These are phyloP conservation scores for Spea multiplicata DNA, from an alignment of 2,113 vertebrate genomes.

Conservation along the genomic window DNA sequence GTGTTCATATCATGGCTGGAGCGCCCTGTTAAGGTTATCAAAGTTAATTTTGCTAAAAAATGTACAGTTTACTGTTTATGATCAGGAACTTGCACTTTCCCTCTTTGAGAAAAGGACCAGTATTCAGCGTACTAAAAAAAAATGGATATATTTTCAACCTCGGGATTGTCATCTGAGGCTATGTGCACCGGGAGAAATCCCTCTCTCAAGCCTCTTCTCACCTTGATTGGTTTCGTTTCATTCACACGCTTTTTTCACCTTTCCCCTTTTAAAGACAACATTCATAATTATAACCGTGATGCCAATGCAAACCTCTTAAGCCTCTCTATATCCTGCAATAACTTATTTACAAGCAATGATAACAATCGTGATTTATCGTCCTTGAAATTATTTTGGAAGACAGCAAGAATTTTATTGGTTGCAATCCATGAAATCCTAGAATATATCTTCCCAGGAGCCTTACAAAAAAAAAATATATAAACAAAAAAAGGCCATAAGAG, in stretches of 20 bases:
- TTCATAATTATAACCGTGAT: constrained; percentile 24
- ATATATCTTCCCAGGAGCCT: constrained; percentile 2
- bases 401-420: constrained; percentile 15
- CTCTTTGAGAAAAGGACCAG: too few species aligned
- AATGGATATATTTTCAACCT: too few species aligned
- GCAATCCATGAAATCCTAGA: background rate
- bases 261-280: constrained; percentile 16
- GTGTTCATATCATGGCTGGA: too few species aligned
- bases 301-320: constrained; percentile 13
- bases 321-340: constrained; percentile 26
- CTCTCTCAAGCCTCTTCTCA: background rate
- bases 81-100: too few species aligned
- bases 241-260: constrained; percentile 12
- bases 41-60: too few species aligned
- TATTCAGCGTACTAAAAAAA: too few species aligned
- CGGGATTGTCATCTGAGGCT: too few species aligned
- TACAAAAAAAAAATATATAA: background rate
- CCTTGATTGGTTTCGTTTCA: constrained; percentile 1
- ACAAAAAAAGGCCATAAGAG: too few species aligned
- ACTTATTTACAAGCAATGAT: constrained; percentile 31
- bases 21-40: too few species aligned
- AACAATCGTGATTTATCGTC: constrained; percentile 30
- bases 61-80: too few species aligned
- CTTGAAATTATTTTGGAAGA: constrained; percentile 32
- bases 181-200: too few species aligned